Conservation (phyloP, 2,888 invertebrate genomes). For the Sphecodes monilicornis region DNA sequence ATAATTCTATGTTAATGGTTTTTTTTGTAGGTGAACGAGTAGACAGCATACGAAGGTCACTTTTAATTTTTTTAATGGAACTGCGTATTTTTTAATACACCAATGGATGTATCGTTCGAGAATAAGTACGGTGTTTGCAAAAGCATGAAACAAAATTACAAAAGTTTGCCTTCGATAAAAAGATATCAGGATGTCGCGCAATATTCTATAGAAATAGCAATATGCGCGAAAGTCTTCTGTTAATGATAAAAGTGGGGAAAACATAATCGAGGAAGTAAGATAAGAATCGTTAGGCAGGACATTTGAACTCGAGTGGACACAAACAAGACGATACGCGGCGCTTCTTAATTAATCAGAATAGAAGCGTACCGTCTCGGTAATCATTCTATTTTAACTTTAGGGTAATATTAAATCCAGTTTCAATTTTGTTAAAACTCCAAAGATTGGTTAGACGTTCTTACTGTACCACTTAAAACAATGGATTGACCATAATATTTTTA, state of each 20-base stretch:
- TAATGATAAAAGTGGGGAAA: background rate
- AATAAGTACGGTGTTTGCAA: background rate
- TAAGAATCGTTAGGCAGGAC: background rate
- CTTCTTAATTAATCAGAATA: background rate
- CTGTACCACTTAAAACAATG: too few species aligned
- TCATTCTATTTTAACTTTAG: background rate
- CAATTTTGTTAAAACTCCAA: background rate
- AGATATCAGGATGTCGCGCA: background rate
- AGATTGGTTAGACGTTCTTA: background rate
- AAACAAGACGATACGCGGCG: background rate
- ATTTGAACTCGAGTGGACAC: background rate
- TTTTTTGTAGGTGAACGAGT: too few species aligned
- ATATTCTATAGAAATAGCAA: background rate
- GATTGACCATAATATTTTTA: too few species aligned
- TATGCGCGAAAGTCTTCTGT: background rate
- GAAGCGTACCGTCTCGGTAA: background rate
- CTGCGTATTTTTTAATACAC: too few species aligned
- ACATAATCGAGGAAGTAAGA: background rate
- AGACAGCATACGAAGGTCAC: too few species aligned
- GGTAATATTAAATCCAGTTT: background rate
- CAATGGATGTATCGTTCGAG: background rate
- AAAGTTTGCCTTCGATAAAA: background rate
- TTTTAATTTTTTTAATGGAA: too few species aligned
- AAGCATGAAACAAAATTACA: background rate
- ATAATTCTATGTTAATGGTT: too few species aligned